These are phyloP conservation scores for Cotesia vestalis DNA, from an alignment of 1,140 invertebrate genomes.

Conservation along the genomic window DNA sequence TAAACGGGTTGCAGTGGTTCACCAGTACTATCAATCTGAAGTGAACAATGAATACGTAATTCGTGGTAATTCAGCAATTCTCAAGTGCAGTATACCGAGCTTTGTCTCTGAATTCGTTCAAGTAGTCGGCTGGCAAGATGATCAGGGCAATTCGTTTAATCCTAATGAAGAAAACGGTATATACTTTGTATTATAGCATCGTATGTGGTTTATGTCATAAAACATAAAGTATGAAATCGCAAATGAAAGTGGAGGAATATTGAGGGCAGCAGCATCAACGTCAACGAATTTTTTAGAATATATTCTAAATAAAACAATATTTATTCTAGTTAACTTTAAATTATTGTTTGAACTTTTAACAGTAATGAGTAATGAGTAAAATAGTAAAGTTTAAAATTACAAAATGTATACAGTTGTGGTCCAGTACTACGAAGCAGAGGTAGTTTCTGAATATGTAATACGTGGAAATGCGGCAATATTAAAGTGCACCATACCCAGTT, in stretches of 20 bases:
- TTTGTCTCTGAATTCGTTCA: constrained; percentile 92
- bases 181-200: not conserved
- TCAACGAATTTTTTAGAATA: constrained; percentile 22
- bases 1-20: constrained; percentile 75
- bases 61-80: constrained; percentile 89
- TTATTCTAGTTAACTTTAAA: not conserved
- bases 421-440: constrained; percentile 90
- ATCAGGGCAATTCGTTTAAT: constrained; percentile 76
- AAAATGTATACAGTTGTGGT: constrained; percentile 75
- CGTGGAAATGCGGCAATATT: constrained; percentile 90
- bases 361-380: too few species aligned
- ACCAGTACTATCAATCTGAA: constrained; percentile 88
- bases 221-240: constrained; percentile 7
- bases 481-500: constrained; percentile 92
- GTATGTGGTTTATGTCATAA: not conserved
- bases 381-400: too few species aligned
- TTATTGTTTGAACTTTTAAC: not conserved
- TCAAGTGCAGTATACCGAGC: constrained; percentile 92
- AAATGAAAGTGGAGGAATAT: not conserved
- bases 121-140: constrained; percentile 86
- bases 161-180: constrained; percentile 73
- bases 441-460: constrained; percentile 93
- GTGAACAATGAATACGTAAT: constrained; percentile 95
- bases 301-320: not conserved
- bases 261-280: constrained; percentile 38